A percentile compares a stretch with the other conserved stretches of the same genome.
Evolutionary conservation across 2,113 vertebrate genomes (phyloP).

Genomic region (Poecile atricapillus): DNA sequence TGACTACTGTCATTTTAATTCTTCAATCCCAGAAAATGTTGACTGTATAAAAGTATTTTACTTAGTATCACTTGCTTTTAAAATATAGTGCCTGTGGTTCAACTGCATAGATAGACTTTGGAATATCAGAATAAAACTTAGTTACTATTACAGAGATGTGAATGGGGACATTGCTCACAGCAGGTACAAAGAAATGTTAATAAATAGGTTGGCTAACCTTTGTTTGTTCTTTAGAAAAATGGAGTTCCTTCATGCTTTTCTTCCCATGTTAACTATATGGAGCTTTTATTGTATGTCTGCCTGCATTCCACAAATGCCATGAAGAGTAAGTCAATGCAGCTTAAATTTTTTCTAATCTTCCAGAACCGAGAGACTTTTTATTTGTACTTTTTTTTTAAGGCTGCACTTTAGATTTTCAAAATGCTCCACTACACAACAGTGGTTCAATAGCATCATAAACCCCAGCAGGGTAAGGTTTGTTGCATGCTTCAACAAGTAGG

Average conservation of each 20-base stretch:
- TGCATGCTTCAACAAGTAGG: slow-evolving; percentile 4
- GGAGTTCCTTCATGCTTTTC: neutral
- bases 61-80: neutral
- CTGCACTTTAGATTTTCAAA: neutral
- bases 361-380: neutral
- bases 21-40: neutral
- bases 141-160: neutral
- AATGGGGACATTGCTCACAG: neutral
- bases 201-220: neutral
- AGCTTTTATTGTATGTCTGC: neutral
- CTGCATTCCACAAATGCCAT: neutral
- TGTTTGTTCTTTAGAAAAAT: neutral
- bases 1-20: neutral
- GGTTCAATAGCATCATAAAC: neutral
- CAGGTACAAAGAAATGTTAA: neutral
- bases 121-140: neutral
- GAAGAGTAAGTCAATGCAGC: neutral
- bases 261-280: neutral
- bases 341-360: neutral
- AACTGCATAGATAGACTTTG: neutral
- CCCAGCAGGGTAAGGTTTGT: neutral
- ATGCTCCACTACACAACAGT: neutral
- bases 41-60: neutral
- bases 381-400: neutral
- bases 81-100: neutral